Evolutionary conservation across 1,140 invertebrate species (phyloP).

Genomic region (Saxidomus purpurata): DNA sequence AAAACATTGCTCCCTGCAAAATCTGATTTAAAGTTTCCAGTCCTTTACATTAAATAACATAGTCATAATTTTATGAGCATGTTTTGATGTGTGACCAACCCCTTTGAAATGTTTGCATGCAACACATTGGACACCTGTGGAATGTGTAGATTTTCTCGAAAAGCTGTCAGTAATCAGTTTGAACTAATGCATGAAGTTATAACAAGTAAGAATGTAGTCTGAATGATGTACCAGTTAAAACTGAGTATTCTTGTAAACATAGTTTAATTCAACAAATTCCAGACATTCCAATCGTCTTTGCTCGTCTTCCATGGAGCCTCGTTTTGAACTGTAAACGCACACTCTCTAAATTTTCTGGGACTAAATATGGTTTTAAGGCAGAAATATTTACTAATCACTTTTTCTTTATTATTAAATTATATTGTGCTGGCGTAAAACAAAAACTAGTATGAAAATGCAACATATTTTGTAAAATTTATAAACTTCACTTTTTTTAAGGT

Average conservation of each 20-base stretch:
- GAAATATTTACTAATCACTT: too few species aligned
- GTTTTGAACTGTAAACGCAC: slow-evolving; percentile 58
- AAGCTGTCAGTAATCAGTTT: slow-evolving; percentile 8
- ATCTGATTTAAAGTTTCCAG: too few species aligned
- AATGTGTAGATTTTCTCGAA: slow-evolving; percentile 26
- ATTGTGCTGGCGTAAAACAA: too few species aligned
- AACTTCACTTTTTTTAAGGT: neutral
- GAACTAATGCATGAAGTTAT: neutral
- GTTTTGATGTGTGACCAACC: slow-evolving; percentile 6
- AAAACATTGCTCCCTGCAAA: too few species aligned
- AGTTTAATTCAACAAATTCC: slow-evolving; percentile 70
- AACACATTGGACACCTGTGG: slow-evolving; percentile 62
- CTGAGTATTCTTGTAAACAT: slow-evolving; percentile 44
- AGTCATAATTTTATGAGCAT: too few species aligned
- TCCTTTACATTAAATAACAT: too few species aligned
- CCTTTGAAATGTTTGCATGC: slow-evolving; percentile 49
- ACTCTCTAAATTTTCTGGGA: slow-evolving; percentile 47
- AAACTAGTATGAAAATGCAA: too few species aligned
- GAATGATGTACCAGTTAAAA: slow-evolving; percentile 1
- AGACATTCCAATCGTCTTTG: slow-evolving; percentile 77
- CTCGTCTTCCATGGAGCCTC: slow-evolving; percentile 68
- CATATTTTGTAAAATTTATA: too few species aligned
- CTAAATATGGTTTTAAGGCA: too few species aligned
- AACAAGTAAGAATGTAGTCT: neutral
- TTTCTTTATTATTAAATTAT: too few species aligned